These are phyloP conservation scores for Helicorthomorpha holstii DNA, from an alignment of 1,140 invertebrate genomes.

Conservation along the genomic window DNA sequence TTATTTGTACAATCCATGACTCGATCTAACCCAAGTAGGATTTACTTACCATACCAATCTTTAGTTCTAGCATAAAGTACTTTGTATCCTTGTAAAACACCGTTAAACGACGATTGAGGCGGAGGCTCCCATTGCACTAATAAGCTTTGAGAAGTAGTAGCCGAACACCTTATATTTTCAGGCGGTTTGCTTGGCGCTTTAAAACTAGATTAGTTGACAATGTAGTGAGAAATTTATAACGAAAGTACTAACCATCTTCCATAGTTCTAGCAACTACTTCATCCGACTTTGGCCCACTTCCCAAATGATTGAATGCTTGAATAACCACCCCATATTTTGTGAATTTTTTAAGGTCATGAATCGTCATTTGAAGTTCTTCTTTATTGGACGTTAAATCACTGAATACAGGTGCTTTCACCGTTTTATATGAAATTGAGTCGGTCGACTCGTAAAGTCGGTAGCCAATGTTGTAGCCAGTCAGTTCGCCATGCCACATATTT, in stretches of 20 bases:
- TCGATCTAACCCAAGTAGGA: neutral
- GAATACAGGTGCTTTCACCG: constrained; percentile 13
- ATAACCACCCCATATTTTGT: constrained; percentile 28
- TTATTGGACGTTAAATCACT: constrained; percentile 4
- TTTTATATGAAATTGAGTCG: constrained; percentile 17
- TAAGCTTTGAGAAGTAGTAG: constrained; percentile 25
- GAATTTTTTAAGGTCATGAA: constrained; percentile 40
- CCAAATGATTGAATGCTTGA: constrained; percentile 26
- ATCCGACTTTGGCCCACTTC: constrained; percentile 26
- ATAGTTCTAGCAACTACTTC: constrained; percentile 23
- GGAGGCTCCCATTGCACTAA: constrained; percentile 25
- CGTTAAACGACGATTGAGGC: constrained; percentile 34
- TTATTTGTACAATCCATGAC: neutral
- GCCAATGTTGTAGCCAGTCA: constrained; percentile 61
- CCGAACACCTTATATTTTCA: constrained; percentile 23
- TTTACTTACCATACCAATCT: constrained; percentile 8
- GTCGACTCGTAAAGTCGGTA: constrained; percentile 25
- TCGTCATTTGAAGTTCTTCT: neutral
- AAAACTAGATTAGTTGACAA: constrained; percentile 5
- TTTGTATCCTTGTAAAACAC: constrained; percentile 38
- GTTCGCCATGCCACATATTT: constrained; percentile 83
- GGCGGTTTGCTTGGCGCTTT: constrained; percentile 31
- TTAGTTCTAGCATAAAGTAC: constrained; percentile 25
- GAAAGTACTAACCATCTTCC: constrained; percentile 25
- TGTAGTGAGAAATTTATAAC: neutral